phyloP scores from a whole-genome alignment of 2,113 vertebrate genomes.

The Platichthys stellatus region DNA sequence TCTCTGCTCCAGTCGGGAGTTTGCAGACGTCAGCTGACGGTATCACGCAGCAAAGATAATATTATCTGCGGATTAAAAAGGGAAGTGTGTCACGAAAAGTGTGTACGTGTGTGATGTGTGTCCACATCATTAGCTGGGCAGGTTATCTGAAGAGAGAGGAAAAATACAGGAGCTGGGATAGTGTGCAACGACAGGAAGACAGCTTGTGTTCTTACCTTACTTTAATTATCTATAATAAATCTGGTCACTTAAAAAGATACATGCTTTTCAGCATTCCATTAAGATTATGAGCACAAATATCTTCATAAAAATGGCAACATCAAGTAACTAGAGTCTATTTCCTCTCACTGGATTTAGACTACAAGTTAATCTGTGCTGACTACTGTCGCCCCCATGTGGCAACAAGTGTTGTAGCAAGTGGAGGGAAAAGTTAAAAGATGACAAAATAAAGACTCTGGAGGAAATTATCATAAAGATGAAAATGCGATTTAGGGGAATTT shows the following conservation, averaged over 20 bases:
- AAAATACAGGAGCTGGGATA: neutral
- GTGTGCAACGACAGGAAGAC: too few relatives aligned
- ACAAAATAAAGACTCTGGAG: neutral
- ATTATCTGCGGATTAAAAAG: slow-evolving; percentile 1
- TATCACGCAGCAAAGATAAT: neutral
- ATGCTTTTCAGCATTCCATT: neutral
- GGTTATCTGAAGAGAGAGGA: neutral
- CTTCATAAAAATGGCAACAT: neutral
- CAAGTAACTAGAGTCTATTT: neutral
- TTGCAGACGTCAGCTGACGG: slow-evolving; percentile 5
- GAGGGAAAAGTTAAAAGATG: neutral
- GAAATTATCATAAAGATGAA: neutral
- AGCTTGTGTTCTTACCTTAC: neutral
- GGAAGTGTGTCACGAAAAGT: neutral
- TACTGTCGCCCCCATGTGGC: slow-evolving; percentile 53
- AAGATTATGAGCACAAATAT: too few relatives aligned
- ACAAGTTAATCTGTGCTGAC: slow-evolving; percentile 8
- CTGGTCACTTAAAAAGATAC: neutral
- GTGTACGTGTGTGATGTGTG: neutral
- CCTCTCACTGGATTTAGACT: neutral
- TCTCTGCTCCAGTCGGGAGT: neutral
- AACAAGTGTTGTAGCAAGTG: neutral
- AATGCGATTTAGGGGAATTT: neutral
- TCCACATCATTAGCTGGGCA: slow-evolving; percentile 6
- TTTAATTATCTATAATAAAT: neutral